These are phyloP conservation scores for Toxotes jaculatrix DNA, from an alignment of 2,113 vertebrate species.

Conservation along the genomic window DNA sequence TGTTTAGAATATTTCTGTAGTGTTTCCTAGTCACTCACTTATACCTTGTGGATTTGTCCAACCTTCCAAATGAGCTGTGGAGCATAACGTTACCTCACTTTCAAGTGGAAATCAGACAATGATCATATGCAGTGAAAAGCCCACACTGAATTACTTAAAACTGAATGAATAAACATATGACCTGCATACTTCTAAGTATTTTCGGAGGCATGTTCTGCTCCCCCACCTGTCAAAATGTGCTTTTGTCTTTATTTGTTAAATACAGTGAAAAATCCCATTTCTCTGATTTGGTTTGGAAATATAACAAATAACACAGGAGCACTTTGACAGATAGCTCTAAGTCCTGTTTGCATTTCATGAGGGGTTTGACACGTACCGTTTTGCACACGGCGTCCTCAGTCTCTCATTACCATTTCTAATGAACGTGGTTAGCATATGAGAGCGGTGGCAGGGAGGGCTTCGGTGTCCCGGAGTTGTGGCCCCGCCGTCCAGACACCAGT, in stretches of 20 bases:
- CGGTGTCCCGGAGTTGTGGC: conserved; percentile 46
- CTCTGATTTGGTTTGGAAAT: background rate
- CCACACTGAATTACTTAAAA: conserved; percentile 13
- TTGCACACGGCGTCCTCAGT: conserved; percentile 31
- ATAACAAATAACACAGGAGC: background rate
- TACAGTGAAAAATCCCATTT: background rate
- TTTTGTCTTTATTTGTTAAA: conserved; percentile 9
- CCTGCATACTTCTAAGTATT: conserved; percentile 3
- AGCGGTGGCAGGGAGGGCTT: conserved; percentile 11
- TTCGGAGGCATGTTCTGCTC: background rate
- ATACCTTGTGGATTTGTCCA: background rate
- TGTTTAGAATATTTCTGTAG: no score
- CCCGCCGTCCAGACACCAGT: conserved; percentile 61
- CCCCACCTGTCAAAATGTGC: background rate
- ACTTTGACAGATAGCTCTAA: background rate
- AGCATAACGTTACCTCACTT: conserved; percentile 25
- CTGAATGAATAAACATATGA: conserved; percentile 29
- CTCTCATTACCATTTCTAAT: conserved; percentile 46
- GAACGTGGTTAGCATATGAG: conserved; percentile 15
- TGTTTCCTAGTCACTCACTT: background rate
- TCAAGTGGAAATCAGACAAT: conserved; percentile 41
- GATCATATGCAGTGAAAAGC: conserved; percentile 13
- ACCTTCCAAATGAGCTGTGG: conserved; percentile 13
- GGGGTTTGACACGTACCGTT: background rate
- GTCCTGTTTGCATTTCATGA: background rate